Evolutionary conservation across 2,888 invertebrate genomes (phyloP).

Genomic region (Dioctria rufipes): DNA sequence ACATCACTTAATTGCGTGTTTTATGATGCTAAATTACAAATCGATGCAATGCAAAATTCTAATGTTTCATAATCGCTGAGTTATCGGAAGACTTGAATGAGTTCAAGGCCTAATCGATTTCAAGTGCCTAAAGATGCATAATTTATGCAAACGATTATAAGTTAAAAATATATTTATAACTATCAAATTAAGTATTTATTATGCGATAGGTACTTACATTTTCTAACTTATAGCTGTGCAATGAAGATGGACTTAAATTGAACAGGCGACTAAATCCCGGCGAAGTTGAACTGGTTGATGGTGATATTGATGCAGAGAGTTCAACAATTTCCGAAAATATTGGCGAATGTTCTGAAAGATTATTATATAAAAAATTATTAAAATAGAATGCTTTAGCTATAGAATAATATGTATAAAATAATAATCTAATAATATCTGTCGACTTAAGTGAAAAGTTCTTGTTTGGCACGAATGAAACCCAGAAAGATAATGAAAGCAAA

Average conservation of each 20-base stretch:
- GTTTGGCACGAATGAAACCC: no score
- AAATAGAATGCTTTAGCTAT: no score
- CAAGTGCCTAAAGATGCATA: neutral
- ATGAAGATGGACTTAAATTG: constrained; percentile 67
- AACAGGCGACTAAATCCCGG: constrained; percentile 68
- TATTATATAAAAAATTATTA: no score
- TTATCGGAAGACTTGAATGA: constrained; percentile 1
- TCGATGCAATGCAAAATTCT: neutral
- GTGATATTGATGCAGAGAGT: constrained; percentile 64
- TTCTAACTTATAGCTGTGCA: constrained; percentile 62
- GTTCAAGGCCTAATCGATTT: constrained; percentile 1
- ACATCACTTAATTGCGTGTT: neutral
- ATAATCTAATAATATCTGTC: no score
- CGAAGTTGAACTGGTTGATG: constrained; percentile 66
- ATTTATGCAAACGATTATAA: no score
- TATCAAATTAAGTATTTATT: neutral
- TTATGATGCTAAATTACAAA: constrained; percentile 1
- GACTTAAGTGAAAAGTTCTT: no score
- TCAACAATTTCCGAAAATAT: constrained; percentile 66
- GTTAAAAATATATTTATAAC: no score
- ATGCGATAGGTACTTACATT: constrained; percentile 65
- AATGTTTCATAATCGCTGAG: neutral
- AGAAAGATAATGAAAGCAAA: no score
- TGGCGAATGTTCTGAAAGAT: constrained; percentile 65
- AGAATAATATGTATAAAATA: no score